Percentiles rank a stretch among this genome's conserved stretches.
These are phyloP conservation scores for Furnarius figulus DNA, from an alignment of 2,113 vertebrate genomes.

Conservation along the genomic window DNA sequence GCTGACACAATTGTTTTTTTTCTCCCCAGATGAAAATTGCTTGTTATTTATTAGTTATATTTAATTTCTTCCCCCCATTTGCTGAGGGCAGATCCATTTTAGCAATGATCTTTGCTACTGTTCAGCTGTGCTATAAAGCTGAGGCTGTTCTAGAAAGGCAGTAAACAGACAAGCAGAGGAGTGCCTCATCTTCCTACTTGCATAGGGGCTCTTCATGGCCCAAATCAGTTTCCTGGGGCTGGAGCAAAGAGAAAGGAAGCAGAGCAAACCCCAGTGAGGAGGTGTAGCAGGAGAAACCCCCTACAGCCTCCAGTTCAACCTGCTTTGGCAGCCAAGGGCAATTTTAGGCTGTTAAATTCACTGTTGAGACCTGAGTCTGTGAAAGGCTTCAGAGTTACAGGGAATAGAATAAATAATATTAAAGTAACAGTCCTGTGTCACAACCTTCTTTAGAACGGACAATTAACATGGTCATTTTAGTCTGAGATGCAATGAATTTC, in stretches of 20 bases:
- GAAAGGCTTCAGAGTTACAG: background rate
- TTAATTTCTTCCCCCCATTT: background rate
- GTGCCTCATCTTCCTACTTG: background rate
- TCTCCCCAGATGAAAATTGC: background rate
- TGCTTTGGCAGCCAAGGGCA: background rate
- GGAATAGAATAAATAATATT: background rate
- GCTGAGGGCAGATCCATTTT: background rate
- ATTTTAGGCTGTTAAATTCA: background rate
- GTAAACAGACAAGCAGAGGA: background rate
- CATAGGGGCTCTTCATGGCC: background rate
- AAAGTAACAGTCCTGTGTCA: background rate
- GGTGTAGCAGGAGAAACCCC: background rate
- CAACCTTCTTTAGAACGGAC: background rate
- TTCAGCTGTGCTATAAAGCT: background rate
- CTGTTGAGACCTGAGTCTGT: background rate
- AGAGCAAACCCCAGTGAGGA: background rate
- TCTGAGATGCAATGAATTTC: background rate
- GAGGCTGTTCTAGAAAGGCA: background rate
- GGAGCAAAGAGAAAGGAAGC: background rate
- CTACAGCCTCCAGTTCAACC: background rate
- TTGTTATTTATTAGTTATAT: background rate
- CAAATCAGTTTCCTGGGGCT: background rate
- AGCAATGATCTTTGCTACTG: background rate
- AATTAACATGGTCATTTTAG: background rate
- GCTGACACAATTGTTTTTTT: background rate